A percentile compares a stretch with the other conserved stretches of the same genome.
Conservation (phyloP, 2,888 invertebrate species). For the Aelia acuminata region DNA sequence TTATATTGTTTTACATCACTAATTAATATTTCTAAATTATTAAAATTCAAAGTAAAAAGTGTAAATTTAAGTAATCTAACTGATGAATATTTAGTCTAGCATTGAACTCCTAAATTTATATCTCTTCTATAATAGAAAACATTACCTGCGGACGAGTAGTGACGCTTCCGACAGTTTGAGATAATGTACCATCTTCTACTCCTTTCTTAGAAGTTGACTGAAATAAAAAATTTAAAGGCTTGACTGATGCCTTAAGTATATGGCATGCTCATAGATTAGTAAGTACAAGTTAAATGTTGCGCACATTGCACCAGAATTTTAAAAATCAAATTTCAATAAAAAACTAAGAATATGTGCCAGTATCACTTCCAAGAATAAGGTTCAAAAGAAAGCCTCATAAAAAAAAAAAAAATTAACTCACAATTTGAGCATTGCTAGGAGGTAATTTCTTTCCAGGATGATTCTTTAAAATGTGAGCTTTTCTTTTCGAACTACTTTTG, state of each 20-base stretch:
- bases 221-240: not conserved
- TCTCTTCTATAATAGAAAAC: too few species aligned
- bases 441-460: conserved; percentile 85
- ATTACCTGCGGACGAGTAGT: conserved; percentile 76
- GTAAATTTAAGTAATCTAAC: too few species aligned
- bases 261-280: not conserved
- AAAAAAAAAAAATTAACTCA: conserved; percentile 61
- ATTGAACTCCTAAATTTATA: not conserved
- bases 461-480: conserved; percentile 84
- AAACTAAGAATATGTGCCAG: too few species aligned
- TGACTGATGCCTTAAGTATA: not conserved
- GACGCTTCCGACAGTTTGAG: conserved; percentile 81
- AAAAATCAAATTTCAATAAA: too few species aligned
- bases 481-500: conserved; percentile 87
- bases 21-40: too few species aligned
- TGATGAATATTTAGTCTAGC: not conserved
- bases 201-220: conserved; percentile 45
- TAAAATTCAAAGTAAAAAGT: too few species aligned
- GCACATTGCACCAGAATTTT: too few species aligned
- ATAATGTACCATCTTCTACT: conserved; percentile 71
- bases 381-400: too few species aligned
- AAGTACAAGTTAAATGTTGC: too few species aligned
- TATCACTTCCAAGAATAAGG: too few species aligned
- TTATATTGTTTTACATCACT: too few species aligned
- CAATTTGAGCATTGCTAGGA: conserved; percentile 68